Evolutionary conservation across 2,113 vertebrate species (phyloP), one percentile per base, ranked within the genome.

Genomic region (Anarhynchus alexandrinus): DNA sequence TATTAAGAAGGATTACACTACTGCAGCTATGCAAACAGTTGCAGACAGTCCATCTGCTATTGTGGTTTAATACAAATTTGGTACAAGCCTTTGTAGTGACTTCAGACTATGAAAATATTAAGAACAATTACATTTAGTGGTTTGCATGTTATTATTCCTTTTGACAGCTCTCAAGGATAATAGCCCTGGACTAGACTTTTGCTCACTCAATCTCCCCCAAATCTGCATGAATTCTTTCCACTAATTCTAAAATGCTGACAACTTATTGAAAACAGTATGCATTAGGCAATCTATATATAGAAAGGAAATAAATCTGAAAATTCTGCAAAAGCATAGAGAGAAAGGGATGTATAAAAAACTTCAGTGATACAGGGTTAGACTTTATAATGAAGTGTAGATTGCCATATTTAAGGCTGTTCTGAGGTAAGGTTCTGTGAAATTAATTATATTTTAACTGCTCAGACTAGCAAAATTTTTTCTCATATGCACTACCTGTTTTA

Each of bases 101-200:
- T 96, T 65, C 51, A 93, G 64, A 89, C 90, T 89, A 71, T 71
- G n/a, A 83, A 93, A 90, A 64, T 42, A 83, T 38, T 58, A 81
- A 57, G 38, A 90, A 55, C 22, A 92, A 84, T 88, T 83, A 69
- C 43, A 79, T 82, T 82, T 30, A 36, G 30, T 77, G 22, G 14
- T 38, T 77, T 88, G 26, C 11, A 55, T 73, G 9, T 57, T 89
- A 71, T 49, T 84, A 71, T 85, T 94, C 25, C 57, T 82, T 83
- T 73, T 82, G 66, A 76, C 54, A 95, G 32, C n/a, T 64, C 34
- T 85, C 54, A 66, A 62, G 51, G 21, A 52, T 79, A 85, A 79
- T 64, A 92, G 19, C 10, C 74, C 52, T 69, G 36, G 26, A 74
- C 40, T 79, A 71, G 19, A 72, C 27, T 94, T 86, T 66, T 85